These are phyloP conservation scores for Rhagophthalmus giganteus DNA, from an alignment of 2,888 invertebrate species.

Conservation along the genomic window DNA sequence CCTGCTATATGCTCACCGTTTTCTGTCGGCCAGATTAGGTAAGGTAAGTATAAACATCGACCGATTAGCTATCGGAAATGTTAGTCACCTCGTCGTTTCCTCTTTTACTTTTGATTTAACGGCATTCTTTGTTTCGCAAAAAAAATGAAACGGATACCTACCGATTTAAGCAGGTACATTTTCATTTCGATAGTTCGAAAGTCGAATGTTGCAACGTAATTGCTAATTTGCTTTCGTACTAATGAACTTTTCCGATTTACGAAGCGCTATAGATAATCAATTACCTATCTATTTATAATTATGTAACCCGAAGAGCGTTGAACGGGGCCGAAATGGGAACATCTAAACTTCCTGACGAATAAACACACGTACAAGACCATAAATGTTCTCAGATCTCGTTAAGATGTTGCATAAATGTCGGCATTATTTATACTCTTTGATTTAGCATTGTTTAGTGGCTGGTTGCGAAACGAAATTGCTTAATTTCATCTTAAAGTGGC, in stretches of 20 bases:
- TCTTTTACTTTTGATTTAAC: too few species aligned
- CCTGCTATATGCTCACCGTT: constrained; percentile 13
- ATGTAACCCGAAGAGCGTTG: constrained; percentile 21
- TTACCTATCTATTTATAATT: constrained; percentile 1
- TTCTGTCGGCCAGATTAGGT: too few species aligned
- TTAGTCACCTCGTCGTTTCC: too few species aligned
- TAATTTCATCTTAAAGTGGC: too few species aligned
- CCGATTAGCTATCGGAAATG: too few species aligned
- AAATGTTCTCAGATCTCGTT: constrained; percentile 13
- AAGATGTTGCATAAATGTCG: constrained; percentile 16
- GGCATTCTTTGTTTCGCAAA: too few species aligned
- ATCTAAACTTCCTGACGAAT: constrained; percentile 24
- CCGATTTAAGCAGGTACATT: neutral
- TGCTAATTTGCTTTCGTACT: too few species aligned
- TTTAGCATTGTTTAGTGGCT: constrained; percentile 5
- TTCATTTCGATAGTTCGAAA: too few species aligned
- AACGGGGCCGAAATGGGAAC: constrained; percentile 35
- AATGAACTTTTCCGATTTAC: too few species aligned
- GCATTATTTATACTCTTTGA: constrained; percentile 8
- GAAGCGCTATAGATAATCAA: too few species aligned
- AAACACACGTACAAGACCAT: constrained; percentile 10
- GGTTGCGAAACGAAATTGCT: constrained; percentile 13
- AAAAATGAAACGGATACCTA: neutral
- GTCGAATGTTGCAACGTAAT: too few species aligned
- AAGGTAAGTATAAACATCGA: too few species aligned